Conservation (phyloP, 2,113 vertebrate genomes). For the Aplodontia rufa region DNA sequence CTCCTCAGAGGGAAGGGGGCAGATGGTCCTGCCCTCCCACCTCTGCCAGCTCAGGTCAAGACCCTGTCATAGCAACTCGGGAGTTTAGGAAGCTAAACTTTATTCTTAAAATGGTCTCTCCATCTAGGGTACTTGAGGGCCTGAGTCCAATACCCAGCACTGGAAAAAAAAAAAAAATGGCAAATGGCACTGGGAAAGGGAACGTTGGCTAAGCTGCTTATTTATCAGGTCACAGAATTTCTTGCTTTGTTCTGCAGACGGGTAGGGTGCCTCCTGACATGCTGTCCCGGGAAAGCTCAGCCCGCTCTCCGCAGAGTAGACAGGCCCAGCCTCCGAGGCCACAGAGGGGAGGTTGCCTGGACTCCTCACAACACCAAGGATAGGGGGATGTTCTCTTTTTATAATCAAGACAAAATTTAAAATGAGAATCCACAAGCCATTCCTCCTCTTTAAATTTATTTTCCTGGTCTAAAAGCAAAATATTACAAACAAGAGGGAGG, state of each 20-base stretch:
- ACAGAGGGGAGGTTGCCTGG: background rate
- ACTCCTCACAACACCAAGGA: background rate
- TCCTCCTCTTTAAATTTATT: slow-evolving; percentile 50
- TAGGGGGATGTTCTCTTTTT: background rate
- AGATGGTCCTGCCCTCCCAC: background rate
- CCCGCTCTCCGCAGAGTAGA: no score
- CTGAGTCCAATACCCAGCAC: background rate
- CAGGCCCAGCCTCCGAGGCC: no score
- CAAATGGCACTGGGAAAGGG: background rate
- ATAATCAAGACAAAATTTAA: background rate
- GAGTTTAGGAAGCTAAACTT: background rate
- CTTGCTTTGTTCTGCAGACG: background rate
- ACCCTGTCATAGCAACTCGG: background rate
- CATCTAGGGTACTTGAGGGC: background rate
- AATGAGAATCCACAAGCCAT: slow-evolving; percentile 44
- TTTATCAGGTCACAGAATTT: background rate
- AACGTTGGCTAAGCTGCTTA: background rate
- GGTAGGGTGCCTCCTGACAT: background rate
- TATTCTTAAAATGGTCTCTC: background rate
- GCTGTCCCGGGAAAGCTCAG: accelerated
- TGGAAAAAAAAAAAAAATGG: no score
- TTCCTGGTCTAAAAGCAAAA: slow-evolving; percentile 49
- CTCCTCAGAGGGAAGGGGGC: background rate
- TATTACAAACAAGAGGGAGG: background rate
- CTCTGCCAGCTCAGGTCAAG: background rate